These are phyloP conservation scores for Bombus fervidus DNA, from an alignment of 1,140 invertebrate species.

Conservation along the genomic window DNA sequence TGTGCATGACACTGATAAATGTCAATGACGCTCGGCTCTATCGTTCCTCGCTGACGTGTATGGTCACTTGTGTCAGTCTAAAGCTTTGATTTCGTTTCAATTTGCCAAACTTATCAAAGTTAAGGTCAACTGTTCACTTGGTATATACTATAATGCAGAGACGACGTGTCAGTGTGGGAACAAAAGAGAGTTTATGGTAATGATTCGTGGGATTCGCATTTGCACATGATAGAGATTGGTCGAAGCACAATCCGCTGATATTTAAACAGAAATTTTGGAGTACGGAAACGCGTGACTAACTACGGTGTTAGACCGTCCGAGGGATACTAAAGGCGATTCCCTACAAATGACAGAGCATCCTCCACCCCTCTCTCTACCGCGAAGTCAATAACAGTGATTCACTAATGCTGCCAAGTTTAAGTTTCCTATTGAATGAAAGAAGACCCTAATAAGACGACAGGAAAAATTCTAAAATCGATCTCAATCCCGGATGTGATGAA, in stretches of 20 bases:
- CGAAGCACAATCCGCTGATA: not conserved
- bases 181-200: too few species aligned
- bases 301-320: conserved; percentile 69
- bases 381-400: conserved; percentile 70
- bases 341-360: conserved; percentile 75
- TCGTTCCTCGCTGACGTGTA: not conserved
- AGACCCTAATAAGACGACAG: conserved; percentile 11
- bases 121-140: not conserved
- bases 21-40: not conserved
- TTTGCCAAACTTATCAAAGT: too few species aligned
- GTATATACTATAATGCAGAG: not conserved
- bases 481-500: not conserved
- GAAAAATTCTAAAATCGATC: conserved; percentile 28
- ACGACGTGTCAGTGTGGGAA: not conserved
- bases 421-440: conserved; percentile 39
- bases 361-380: conserved; percentile 55
- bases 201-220: conserved; percentile 16
- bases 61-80: not conserved
- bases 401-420: conserved; percentile 37
- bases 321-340: conserved; percentile 76
- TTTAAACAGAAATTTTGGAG: conserved; percentile 34
- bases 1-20: not conserved
- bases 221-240: not conserved
- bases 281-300: conserved; percentile 66
- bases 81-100: not conserved